Conservation (phyloP, 2,797 vertebrate genomes). For the Lepus townsendii region DNA sequence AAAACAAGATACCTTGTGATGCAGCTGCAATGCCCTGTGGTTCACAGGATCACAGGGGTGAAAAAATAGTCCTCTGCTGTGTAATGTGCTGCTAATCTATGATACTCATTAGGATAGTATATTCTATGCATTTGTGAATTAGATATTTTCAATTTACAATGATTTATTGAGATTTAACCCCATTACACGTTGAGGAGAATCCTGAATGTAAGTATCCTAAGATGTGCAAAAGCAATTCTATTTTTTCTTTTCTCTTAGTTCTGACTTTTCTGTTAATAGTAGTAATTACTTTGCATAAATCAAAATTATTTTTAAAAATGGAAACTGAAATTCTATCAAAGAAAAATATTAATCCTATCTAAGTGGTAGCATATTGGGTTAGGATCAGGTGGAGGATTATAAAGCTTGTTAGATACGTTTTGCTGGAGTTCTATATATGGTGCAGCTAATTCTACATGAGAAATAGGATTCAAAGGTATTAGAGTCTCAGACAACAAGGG, state of each 20-base stretch:
- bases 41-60: too few relatives aligned
- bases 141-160: too few relatives aligned
- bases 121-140: too few relatives aligned
- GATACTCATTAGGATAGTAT: too few relatives aligned
- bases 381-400: not conserved
- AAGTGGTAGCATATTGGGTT: conserved; percentile 35
- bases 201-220: not conserved
- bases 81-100: too few relatives aligned
- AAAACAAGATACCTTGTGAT: too few relatives aligned
- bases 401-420: not conserved
- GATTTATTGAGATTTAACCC: too few relatives aligned
- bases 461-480: not conserved
- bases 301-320: conserved; percentile 62
- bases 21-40: too few relatives aligned
- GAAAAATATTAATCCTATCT: not conserved
- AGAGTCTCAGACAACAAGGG: not conserved
- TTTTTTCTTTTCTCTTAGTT: not conserved
- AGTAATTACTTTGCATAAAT: conserved; percentile 50
- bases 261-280: conserved; percentile 73
- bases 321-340: conserved; percentile 24
- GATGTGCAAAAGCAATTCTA: not conserved
- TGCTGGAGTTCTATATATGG: not conserved
- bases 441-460: not conserved
- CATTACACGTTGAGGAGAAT: too few relatives aligned
- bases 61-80: too few relatives aligned